phyloP scores from a whole-genome alignment of 2,113 vertebrate species.

The Climacteris rufus region DNA sequence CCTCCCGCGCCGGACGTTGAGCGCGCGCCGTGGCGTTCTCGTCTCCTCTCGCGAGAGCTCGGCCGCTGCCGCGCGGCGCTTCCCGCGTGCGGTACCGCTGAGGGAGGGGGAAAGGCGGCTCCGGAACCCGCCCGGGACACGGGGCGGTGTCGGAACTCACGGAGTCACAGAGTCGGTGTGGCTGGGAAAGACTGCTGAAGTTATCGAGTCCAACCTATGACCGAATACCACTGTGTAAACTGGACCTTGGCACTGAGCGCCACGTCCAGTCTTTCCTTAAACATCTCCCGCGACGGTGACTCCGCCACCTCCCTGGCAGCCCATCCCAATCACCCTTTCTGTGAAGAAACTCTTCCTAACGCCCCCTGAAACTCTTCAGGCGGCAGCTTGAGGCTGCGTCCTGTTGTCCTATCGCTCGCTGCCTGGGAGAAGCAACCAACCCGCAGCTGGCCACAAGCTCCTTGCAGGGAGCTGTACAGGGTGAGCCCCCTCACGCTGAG shows the following conservation, averaged over 20 bases:
- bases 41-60: constrained; percentile 3
- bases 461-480: not conserved
- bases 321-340: not conserved
- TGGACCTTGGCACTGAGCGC: not conserved
- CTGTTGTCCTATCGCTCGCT: not conserved
- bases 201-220: fast-evolving
- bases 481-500: too few relatives aligned
- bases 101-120: fast-evolving
- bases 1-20: constrained; percentile 22
- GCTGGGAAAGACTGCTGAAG: not conserved
- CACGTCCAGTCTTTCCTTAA: not conserved
- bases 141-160: fast-evolving
- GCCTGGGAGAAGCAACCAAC: too few relatives aligned
- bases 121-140: fast-evolving
- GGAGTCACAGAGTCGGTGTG: fast-evolving
- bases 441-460: fast-evolving
- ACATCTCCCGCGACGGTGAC: not conserved
- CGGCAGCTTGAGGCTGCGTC: too few relatives aligned
- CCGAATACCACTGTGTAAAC: not conserved
- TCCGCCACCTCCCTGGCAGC: not conserved
- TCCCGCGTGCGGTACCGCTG: fast-evolving
- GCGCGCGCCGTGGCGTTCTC: not conserved
- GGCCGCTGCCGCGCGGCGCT: fast-evolving
- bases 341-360: not conserved
- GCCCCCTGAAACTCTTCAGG: not conserved